Evolutionary conservation across 2,113 vertebrate genomes (phyloP), one percentile per base, ranked within the genome.

Genomic region (Struthidea cinerea): DNA sequence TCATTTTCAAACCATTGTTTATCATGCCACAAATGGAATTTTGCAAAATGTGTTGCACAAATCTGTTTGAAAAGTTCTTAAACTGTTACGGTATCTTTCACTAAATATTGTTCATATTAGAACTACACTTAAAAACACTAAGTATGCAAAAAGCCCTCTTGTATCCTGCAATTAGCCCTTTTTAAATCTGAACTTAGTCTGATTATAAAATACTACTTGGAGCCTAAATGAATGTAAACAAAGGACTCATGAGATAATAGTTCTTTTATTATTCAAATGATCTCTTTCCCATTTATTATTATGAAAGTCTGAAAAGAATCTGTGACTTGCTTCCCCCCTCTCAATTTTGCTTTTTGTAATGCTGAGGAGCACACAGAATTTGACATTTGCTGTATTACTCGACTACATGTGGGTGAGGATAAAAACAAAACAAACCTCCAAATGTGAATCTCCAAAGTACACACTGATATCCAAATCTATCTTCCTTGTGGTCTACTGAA

Each of bases 381-480:
- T 55, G 10, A 78, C 16, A 68, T 57, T 17, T 24, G 17, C n/a
- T 39, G 3, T 15, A 37, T 41, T 73, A 55, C 5, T 52, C 1
- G 1, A 37, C 8, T 20, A 44, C 18, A 33, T 7, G 55, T n/a
- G 6, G 16, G 10, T 6, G 6, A 47, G 9, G 3, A 17, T 9
- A 16, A 10, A 59, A 63, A 37, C 18, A 44, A 86, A 50, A 69
- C 28, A 49, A 26, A 16, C 19, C 32, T 70, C 26, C 20, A 57
- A 65, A 87, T 0, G 0, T 10, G 11, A 53, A 59, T 65, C 13
- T 46, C 42, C 6, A 10, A 71, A 71, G 11, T 10, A 11, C 44
- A 71, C 18, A 32, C 5, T 41, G 19, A 24, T 39, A 44, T 16
- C 17, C 32, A 53, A 21, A 49, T 33, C 16, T 10, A 13, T 8